Evolutionary conservation across 2,888 invertebrate genomes (phyloP).

Genomic region (Catocala sponsa): DNA sequence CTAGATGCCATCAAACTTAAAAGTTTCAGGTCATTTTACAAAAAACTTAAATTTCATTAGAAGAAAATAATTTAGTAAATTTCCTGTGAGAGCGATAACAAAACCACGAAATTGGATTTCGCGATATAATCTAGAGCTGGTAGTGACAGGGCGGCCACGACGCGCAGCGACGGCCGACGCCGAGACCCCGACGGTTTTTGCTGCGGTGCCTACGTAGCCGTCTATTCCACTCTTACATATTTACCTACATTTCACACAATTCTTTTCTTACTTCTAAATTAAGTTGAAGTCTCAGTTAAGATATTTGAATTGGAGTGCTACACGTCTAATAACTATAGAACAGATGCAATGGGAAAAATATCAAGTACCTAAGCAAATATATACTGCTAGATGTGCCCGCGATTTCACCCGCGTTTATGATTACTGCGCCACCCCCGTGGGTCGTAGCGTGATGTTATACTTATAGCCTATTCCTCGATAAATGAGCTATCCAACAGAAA

Average conservation of each 20-base stretch:
- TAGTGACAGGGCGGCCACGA: conserved; percentile 73
- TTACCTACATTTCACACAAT: conserved; percentile 37
- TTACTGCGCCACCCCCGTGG: too few species aligned
- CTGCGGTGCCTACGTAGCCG: conserved; percentile 25
- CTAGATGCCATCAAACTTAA: not conserved
- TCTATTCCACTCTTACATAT: conserved; percentile 40
- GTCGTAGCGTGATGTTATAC: too few species aligned
- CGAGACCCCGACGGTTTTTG: conserved; percentile 55
- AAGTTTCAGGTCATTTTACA: conserved; percentile 8
- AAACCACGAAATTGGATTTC: conserved; percentile 87
- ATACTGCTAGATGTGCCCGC: too few species aligned
- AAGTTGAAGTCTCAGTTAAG: conserved; percentile 10
- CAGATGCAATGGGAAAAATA: not conserved
- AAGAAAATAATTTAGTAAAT: conserved; percentile 77
- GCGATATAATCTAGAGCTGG: conserved; percentile 84
- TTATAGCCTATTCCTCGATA: too few species aligned
- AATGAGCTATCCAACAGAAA: too few species aligned
- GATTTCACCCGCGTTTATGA: too few species aligned
- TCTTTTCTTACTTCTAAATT: conserved; percentile 34
- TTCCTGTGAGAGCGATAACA: conserved; percentile 80
- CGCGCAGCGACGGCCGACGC: conserved; percentile 49
- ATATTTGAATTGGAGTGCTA: conserved; percentile 16
- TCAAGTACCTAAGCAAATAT: not conserved
- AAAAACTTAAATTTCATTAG: conserved; percentile 58
- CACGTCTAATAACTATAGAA: not conserved